Base-by-base conservation (phyloP, 1,140 invertebrate species). In the Sycobia sp. region DNA sequence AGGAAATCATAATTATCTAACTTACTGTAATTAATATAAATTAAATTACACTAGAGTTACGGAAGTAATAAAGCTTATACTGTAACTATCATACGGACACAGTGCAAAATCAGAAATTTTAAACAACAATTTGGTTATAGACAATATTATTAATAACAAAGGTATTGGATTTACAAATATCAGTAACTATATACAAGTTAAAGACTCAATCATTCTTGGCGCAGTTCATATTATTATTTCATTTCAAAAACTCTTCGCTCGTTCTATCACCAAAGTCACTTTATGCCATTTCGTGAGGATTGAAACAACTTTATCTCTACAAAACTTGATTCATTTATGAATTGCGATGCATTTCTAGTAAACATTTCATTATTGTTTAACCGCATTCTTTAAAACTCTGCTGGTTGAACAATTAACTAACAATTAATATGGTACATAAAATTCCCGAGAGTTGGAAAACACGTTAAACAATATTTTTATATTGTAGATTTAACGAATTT, bases 391-490 rank as follows among this genome's bases (percentile, higher is more conserved):
- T 22, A 58, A 65, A 60, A 65, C 49, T 60, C 41, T 65, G 51
- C 23, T 55, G 44, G 43, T 36, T 65, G 50, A 65, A 65, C 50
- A 65, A 49, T 55, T 53, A 65, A 55, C 50, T 60, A 65, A 65
- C 63, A 60, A 59, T 59, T 3, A 59, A 49, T 65, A 65, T 65
- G 34, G 16, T 65, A 60, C 63, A 65, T 65, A 60, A 55, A 60
- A 55, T 49, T 60, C 18, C 53, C 20, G 41, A 59, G 20, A 56
- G 16, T 57, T 65, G 39, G 41, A 65, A 65, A 65, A 59, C 56
- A 54, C 11, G 41, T 32, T 46, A 65, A 59, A 65, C 55, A 59
- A 58, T 39, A 58, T 58, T 44, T 36, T 39, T 23, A 62, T 56
- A n/a, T 47, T 50, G 41, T n/a, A 56, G 41, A 29, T 32, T 57